Conservation (phyloP, 2,888 invertebrate genomes). For the Ornithoptera alexandrae region DNA sequence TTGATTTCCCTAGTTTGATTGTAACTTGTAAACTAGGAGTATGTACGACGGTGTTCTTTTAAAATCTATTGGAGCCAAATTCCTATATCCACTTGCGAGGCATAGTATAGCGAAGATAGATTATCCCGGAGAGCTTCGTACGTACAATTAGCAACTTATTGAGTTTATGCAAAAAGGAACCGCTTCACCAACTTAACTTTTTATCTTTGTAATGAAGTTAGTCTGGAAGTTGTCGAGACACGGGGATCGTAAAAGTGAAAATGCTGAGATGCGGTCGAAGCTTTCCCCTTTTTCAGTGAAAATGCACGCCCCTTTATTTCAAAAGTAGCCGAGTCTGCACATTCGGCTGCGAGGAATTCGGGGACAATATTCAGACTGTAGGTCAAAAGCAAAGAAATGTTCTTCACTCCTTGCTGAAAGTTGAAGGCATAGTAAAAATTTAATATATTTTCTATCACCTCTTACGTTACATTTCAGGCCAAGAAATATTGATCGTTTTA, state of each 20-base stretch:
- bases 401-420: not conserved
- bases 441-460: not conserved
- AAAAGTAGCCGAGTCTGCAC: not conserved
- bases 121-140: constrained; percentile 68
- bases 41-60: too few species aligned
- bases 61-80: constrained; percentile 17
- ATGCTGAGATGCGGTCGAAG: not conserved
- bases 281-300: not conserved
- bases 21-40: too few species aligned
- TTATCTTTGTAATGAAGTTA: constrained; percentile 36
- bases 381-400: not conserved
- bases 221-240: constrained; percentile 35
- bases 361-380: not conserved
- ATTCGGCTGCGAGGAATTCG: not conserved
- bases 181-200: constrained; percentile 32
- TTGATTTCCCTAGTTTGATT: too few species aligned
- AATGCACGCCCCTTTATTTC: constrained; percentile 3
- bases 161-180: constrained; percentile 49
- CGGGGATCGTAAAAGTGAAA: constrained; percentile 33
- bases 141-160: constrained; percentile 67
- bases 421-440: not conserved
- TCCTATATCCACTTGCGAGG: constrained; percentile 61
- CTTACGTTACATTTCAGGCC: too few species aligned
- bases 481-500: too few species aligned
- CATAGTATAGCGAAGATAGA: constrained; percentile 65